Conservation (phyloP, 2,797 vertebrate genomes). For the Trichosurus vulpecula region DNA sequence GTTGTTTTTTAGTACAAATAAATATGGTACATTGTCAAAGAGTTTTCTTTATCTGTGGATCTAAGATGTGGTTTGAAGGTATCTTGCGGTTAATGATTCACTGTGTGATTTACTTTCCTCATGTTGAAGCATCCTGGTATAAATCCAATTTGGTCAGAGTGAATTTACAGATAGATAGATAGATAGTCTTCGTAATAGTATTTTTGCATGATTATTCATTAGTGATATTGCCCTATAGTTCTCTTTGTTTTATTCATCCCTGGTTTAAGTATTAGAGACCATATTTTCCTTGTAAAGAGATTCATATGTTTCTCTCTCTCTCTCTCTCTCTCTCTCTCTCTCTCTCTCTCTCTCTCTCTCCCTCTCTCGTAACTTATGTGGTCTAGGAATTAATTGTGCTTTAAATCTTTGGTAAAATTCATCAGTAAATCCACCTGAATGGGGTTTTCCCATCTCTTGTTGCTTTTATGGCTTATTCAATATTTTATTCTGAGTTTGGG, state of each 20-base stretch:
- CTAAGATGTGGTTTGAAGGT: not conserved
- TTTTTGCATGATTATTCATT: not conserved
- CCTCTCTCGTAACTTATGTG: not conserved
- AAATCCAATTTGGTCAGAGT: not conserved
- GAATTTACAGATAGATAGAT: not conserved
- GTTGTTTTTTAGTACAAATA: not conserved
- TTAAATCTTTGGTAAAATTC: not conserved
- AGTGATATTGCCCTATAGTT: not conserved
- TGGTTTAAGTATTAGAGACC: not conserved
- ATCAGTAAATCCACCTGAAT: not conserved
- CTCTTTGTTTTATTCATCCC: not conserved
- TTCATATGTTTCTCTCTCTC: not conserved
- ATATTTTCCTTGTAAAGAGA: not conserved
- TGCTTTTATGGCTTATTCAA: not conserved
- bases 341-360: too few relatives aligned
- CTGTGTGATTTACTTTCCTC: not conserved
- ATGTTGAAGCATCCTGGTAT: not conserved
- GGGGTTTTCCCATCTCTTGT: not conserved
- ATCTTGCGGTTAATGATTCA: not conserved
- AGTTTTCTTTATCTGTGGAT: not conserved
- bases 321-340: not conserved
- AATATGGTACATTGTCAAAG: not conserved
- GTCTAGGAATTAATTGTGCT: not conserved
- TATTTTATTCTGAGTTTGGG: not conserved
- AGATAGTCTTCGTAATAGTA: not conserved